These are phyloP conservation scores for Formica aserva DNA, from an alignment of 2,888 invertebrate species.

Conservation along the genomic window DNA sequence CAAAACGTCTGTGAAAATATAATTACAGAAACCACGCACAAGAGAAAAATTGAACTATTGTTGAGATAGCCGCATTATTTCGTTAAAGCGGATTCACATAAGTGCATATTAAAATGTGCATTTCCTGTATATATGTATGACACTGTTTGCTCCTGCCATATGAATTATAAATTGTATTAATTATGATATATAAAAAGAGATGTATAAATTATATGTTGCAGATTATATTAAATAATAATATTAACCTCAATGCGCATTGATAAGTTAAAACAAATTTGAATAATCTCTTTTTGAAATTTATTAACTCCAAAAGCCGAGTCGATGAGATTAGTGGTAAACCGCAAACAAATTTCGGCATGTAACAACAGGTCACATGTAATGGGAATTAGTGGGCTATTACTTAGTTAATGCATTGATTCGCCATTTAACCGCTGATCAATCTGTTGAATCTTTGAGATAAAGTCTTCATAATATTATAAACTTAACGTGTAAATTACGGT, in stretches of 20 bases:
- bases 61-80: not conserved
- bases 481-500: not conserved
- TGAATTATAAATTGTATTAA: not conserved
- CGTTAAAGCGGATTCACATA: slow-evolving; percentile 3
- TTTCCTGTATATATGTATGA: not conserved
- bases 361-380: not conserved
- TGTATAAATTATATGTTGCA: not conserved
- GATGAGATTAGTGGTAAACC: not conserved
- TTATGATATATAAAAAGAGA: not conserved
- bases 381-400: slow-evolving; percentile 1
- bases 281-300: not conserved
- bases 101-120: not conserved
- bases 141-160: not conserved
- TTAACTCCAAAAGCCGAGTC: not conserved
- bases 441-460: not conserved
- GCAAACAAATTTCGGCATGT: not conserved
- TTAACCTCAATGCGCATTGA: not conserved
- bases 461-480: not conserved
- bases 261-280: not conserved
- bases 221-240: slow-evolving; percentile 5
- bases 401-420: slow-evolving; percentile 3
- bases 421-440: slow-evolving; percentile 1
- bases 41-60: not conserved
- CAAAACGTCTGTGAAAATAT: slow-evolving; percentile 26
- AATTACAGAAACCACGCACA: slow-evolving; percentile 24